phyloP scores from a whole-genome alignment of 2,797 vertebrate species.

The Xenopus petersii region DNA sequence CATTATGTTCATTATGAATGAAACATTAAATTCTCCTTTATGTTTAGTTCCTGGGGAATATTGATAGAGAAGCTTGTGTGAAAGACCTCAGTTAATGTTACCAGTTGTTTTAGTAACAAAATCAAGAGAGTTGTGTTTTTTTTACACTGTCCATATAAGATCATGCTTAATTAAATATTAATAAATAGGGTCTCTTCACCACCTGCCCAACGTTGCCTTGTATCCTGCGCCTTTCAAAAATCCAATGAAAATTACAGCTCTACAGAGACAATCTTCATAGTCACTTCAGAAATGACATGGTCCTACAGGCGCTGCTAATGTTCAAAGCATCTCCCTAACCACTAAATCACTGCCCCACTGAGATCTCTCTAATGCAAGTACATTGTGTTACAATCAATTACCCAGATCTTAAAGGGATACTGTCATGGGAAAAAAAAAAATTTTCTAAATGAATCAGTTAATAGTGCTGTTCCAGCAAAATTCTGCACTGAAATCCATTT shows the following conservation, averaged over 20 bases:
- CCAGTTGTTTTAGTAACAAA: slow-evolving; percentile 15
- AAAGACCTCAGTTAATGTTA: slow-evolving; percentile 2
- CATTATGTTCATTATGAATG: too few relatives aligned
- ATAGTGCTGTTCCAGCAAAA: too few relatives aligned
- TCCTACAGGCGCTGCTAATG: slow-evolving; percentile 40
- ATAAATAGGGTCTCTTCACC: slow-evolving; percentile 47
- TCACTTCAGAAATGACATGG: slow-evolving; percentile 47
- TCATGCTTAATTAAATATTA: slow-evolving; percentile 43
- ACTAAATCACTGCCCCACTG: slow-evolving; percentile 45
- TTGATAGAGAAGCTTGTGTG: not conserved
- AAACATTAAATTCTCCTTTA: too few relatives aligned
- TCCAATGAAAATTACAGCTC: slow-evolving; percentile 43
- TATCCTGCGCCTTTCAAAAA: slow-evolving; percentile 35
- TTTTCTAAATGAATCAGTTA: too few relatives aligned
- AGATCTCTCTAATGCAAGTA: slow-evolving; percentile 47
- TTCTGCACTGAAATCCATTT: too few relatives aligned
- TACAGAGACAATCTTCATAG: slow-evolving; percentile 45
- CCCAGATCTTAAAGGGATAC: slow-evolving; percentile 45
- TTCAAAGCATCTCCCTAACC: slow-evolving; percentile 41
- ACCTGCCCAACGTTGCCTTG: slow-evolving; percentile 37
- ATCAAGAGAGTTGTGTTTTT: slow-evolving; percentile 2
- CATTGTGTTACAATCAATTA: slow-evolving; percentile 49
- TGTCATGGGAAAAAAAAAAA: too few relatives aligned
- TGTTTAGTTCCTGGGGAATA: too few relatives aligned
- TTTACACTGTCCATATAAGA: slow-evolving; percentile 31